Evolutionary conservation across 2,888 invertebrate species (phyloP).

Genomic region (Augochlorella aurata): DNA sequence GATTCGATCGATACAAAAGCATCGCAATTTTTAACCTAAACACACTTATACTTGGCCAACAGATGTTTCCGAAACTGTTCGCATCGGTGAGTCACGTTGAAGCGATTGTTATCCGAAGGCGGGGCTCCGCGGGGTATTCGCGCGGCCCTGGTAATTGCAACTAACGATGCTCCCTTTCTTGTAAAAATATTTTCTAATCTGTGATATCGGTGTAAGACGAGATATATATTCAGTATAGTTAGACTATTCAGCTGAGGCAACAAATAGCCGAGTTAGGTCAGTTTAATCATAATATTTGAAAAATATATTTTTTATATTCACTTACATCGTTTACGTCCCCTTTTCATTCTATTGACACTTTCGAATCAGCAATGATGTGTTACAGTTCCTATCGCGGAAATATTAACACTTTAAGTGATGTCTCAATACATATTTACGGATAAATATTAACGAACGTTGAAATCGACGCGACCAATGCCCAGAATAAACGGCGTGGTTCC

Average conservation of each 20-base stretch:
- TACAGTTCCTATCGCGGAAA: constrained; percentile 8
- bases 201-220: constrained; percentile 37
- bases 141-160: background rate
- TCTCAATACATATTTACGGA: constrained; percentile 10
- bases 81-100: background rate
- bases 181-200: constrained; percentile 40
- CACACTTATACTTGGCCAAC: background rate
- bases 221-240: constrained; percentile 35
- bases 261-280: constrained; percentile 30
- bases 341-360: constrained; percentile 1
- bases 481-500: constrained; percentile 4
- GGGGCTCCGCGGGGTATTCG: too few relatives aligned
- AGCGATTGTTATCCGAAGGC: too few relatives aligned
- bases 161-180: background rate
- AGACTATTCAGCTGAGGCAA: constrained; percentile 11
- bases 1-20: background rate
- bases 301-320: constrained; percentile 12
- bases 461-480: background rate
- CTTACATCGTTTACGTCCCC: background rate
- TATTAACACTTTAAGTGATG: constrained; percentile 7
- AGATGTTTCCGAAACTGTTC: background rate
- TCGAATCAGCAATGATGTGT: background rate
- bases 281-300: constrained; percentile 30
- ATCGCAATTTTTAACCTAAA: background rate
- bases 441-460: constrained; percentile 21